Evolutionary conservation across 2,888 invertebrate genomes (phyloP), one percentile per base, ranked within the genome.

Genomic region (Campopleginae sp.): DNA sequence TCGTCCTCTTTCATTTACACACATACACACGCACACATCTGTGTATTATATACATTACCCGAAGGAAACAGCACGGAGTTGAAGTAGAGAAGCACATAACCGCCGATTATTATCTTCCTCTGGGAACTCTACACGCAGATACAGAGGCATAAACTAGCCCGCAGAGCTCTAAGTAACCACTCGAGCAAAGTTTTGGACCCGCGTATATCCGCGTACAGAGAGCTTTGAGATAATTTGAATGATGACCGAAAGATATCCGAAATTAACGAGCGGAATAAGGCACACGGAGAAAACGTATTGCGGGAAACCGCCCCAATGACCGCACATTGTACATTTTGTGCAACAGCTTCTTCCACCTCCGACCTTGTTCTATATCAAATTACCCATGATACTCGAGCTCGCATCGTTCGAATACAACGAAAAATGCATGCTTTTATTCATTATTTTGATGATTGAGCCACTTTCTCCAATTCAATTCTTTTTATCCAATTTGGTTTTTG

Each of bases 21-120:
- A 48, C 31, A 63, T 61, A 48, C 65, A 76, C 38, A 48, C 19
- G 8, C 12, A 23, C 3, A 23, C 23, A 19, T 23, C 10, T 23
- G 14, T 4, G 14, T 14, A 27, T 14, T 42, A 42, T 76, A 48
- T 63, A 65, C 27, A 54, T 44, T 65, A 44, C 17, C 58, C 12
- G 58, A 68, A 72, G 58, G 48, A 63, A 42, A 31, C 82, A 68
- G 71, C 58, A 74, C 31, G 42, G 74, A 80, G 80, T 79, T 65
- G 77, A 77, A 82, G 82, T 66, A 27, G 74, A 74, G 71, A 48
- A 87, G 70, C 71, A 76, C 68, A 80, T 79, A 85, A 85, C 85
- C 84, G 68, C 76, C 82, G 86, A 87, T 87, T 84, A 86, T 87
- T 86, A 87, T 87, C 86, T 86, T 66, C 71, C 78, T 58, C 46